Base-by-base conservation (phyloP, 2,113 vertebrate genomes). In the Burhinus bistriatus region DNA sequence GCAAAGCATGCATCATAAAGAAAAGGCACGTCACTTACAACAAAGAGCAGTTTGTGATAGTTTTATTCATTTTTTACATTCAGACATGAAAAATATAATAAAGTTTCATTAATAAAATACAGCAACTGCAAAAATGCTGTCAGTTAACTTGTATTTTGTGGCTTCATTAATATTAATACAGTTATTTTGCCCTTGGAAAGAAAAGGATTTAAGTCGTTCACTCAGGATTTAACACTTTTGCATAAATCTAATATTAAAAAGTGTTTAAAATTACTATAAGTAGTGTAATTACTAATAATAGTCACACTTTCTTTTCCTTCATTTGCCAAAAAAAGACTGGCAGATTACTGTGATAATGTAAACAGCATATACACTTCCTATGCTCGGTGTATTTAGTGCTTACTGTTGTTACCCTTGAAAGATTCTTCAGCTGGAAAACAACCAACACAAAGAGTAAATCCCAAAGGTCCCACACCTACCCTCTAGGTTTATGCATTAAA, bases 21-120 rank as follows among this genome's bases (percentile, higher is more conserved):
- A 89, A 95, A 96, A 95, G 58, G 49, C 80, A 91, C 62, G 51
- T 84, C 95, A 85, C 83, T 92, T 95, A 95, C 75, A 96, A 91
- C 89, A 92, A 96, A 96, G 69, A 95, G 69, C 68, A 80, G 84
- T 91, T 89, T 93, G 76, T 69, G 77, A 94, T 71, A 77, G 64
- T 89, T 91, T 66, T 76, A 89, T 78, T 91, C 34, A 51, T 88
- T 96, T 90, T 87, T 85, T 88, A 89, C 54, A 65, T 87, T 68
- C 65, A 76, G 68, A 86, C 68, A 75, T 59, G 78, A 94, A 91
- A 95, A 97, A 94, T 83, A 88, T 3, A 38, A 79, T 73, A 85
- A 57, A 70, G 68, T 70, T 88, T 80, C 70, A 42, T 54, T 79
- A 83, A 87, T 86, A 91, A 95, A 94, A 93, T 66, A 83, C 29